Conservation (phyloP, 2,888 invertebrate genomes). For the Coremacera marginata region DNA sequence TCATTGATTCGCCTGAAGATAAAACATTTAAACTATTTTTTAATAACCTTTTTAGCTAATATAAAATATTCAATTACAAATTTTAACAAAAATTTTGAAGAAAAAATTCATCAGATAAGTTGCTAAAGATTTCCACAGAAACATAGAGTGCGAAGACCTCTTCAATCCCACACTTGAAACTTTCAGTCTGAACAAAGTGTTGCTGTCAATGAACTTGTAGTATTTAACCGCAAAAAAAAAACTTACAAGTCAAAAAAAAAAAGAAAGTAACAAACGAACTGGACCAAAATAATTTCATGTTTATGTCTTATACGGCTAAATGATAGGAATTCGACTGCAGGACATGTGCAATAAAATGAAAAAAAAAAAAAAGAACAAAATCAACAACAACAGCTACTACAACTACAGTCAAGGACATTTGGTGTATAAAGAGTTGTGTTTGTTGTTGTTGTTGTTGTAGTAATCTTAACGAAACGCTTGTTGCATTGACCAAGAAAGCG, state of each 20-base stretch:
- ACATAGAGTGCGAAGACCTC: no score
- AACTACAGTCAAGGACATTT: slow-evolving; percentile 43
- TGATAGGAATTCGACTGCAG: slow-evolving; percentile 18
- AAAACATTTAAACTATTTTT: no score
- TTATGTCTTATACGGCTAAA: slow-evolving; percentile 31
- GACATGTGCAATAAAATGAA: slow-evolving; percentile 5
- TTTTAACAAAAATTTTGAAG: no score
- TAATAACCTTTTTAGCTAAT: no score
- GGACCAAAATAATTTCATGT: slow-evolving; percentile 36
- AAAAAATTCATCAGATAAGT: no score
- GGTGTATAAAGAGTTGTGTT: slow-evolving; percentile 26
- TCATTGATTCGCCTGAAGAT: no score
- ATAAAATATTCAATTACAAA: no score
- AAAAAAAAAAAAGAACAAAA: slow-evolving; percentile 11
- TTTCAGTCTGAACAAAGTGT: not conserved
- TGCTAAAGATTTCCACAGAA: no score
- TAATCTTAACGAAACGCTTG: slow-evolving; percentile 37
- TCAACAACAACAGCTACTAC: not conserved
- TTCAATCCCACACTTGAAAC: no score
- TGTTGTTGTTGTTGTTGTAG: not conserved
- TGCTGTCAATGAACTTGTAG: slow-evolving; percentile 40
- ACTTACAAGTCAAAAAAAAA: not conserved
- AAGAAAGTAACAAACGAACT: slow-evolving; percentile 11
- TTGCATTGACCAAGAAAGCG: slow-evolving; percentile 39
- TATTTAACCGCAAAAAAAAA: slow-evolving; percentile 7